A percentile compares a stretch with the other conserved stretches of the same genome.
Evolutionary conservation across 2,113 vertebrate genomes (phyloP).

Genomic region (Chiloscyllium plagiosum): DNA sequence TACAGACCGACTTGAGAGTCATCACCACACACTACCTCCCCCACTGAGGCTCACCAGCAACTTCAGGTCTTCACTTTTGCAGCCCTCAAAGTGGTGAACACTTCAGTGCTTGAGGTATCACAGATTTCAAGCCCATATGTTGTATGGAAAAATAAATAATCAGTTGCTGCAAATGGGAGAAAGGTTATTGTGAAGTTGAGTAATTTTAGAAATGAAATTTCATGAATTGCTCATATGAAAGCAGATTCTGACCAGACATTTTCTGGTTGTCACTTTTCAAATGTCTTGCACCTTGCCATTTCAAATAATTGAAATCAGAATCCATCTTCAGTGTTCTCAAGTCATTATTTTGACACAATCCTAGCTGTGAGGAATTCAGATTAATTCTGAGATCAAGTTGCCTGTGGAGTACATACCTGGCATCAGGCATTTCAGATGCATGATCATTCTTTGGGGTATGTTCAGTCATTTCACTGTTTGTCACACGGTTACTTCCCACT

Average conservation of each 20-base stretch:
- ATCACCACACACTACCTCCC: too few species aligned
- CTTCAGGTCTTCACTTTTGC: background rate
- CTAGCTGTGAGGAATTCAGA: background rate
- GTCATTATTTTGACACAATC: background rate
- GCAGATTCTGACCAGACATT: background rate
- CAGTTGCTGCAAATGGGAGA: background rate
- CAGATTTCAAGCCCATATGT: background rate
- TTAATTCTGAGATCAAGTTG: background rate
- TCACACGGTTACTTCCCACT: background rate
- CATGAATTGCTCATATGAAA: background rate
- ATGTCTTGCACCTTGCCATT: background rate
- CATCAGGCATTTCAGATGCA: background rate
- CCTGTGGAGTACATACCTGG: background rate
- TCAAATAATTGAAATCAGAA: background rate
- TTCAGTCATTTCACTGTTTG: background rate
- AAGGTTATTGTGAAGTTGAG: background rate
- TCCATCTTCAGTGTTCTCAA: background rate
- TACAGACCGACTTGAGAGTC: background rate
- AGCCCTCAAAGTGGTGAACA: background rate
- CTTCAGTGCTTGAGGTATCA: background rate
- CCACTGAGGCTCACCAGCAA: background rate
- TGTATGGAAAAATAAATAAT: background rate
- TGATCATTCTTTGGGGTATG: background rate
- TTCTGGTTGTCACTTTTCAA: background rate
- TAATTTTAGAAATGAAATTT: background rate